Evolutionary conservation across 1,140 invertebrate genomes (phyloP).

Genomic region (Paracyclopina nana): DNA sequence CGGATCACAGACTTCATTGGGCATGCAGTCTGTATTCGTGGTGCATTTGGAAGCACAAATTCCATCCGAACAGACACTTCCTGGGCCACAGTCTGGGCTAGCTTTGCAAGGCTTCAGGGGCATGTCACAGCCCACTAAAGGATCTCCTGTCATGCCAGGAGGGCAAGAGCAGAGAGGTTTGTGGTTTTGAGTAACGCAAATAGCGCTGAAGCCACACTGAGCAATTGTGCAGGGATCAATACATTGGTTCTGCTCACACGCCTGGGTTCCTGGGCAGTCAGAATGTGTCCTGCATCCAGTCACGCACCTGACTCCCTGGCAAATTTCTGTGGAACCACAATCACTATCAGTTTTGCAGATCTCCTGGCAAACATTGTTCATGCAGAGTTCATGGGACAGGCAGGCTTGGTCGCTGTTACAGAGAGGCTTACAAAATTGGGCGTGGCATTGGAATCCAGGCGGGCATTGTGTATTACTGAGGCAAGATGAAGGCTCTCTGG

Average conservation of each 20-base stretch:
- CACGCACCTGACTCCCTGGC: constrained; percentile 50
- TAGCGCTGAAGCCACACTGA: constrained; percentile 25
- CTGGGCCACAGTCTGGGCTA: too few relatives aligned
- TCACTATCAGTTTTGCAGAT: constrained; percentile 52
- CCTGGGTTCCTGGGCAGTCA: constrained; percentile 61
- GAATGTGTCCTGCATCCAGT: constrained; percentile 67
- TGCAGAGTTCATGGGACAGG: constrained; percentile 54
- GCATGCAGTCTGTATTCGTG: too few relatives aligned
- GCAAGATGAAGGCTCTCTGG: constrained; percentile 47
- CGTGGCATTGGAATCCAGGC: constrained; percentile 43
- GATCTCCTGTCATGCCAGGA: constrained; percentile 22
- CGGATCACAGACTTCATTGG: too few relatives aligned
- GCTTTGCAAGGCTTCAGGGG: too few relatives aligned
- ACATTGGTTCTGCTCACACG: constrained; percentile 59
- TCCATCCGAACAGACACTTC: too few relatives aligned
- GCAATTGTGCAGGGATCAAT: constrained; percentile 45
- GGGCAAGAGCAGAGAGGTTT: constrained; percentile 22
- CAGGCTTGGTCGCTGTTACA: constrained; percentile 53
- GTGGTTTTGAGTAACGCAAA: constrained; percentile 23
- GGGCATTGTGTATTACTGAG: constrained; percentile 47
- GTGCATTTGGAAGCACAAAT: too few relatives aligned
- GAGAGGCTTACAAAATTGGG: constrained; percentile 45
- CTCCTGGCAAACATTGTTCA: constrained; percentile 40
- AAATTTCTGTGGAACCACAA: constrained; percentile 60
- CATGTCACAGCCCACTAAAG: constrained; percentile 26